phyloP scores from a whole-genome alignment of 2,888 invertebrate species.

The Spatulosminthurus flaviceps region DNA sequence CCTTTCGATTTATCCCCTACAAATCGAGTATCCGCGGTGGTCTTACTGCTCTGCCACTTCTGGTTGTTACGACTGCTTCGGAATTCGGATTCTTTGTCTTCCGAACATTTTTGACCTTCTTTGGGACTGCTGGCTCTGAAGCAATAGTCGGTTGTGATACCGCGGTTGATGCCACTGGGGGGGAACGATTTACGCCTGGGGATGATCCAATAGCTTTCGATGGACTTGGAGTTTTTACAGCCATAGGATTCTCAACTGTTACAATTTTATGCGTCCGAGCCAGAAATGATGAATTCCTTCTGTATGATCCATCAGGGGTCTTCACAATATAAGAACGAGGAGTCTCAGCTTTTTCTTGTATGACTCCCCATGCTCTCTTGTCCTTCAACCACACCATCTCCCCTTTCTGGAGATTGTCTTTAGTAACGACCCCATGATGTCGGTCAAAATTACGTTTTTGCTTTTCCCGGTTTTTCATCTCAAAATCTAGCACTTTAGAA shows the following conservation, averaged over 20 bases:
- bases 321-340: slow-evolving; percentile 47
- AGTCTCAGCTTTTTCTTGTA: slow-evolving; percentile 28
- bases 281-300: slow-evolving; percentile 32
- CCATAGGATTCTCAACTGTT: background rate
- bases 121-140: too few species aligned
- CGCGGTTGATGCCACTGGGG: too few species aligned
- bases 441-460: background rate
- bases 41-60: too few species aligned
- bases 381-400: slow-evolving; percentile 63
- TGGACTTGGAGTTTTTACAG: background rate
- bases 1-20: too few species aligned
- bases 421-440: background rate
- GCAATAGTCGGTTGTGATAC: too few species aligned
- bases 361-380: slow-evolving; percentile 51
- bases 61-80: too few species aligned
- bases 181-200: too few species aligned
- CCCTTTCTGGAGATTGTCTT: slow-evolving; percentile 47
- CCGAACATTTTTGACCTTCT: too few species aligned
- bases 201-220: background rate
- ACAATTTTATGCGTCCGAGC: background rate
- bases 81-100: too few species aligned
- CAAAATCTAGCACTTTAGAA: too few species aligned
- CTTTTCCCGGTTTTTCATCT: background rate
- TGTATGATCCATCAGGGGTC: slow-evolving; percentile 32
- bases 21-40: too few species aligned